phyloP scores from a whole-genome alignment of 2,113 vertebrate species.

The Mus spicilegus region DNA sequence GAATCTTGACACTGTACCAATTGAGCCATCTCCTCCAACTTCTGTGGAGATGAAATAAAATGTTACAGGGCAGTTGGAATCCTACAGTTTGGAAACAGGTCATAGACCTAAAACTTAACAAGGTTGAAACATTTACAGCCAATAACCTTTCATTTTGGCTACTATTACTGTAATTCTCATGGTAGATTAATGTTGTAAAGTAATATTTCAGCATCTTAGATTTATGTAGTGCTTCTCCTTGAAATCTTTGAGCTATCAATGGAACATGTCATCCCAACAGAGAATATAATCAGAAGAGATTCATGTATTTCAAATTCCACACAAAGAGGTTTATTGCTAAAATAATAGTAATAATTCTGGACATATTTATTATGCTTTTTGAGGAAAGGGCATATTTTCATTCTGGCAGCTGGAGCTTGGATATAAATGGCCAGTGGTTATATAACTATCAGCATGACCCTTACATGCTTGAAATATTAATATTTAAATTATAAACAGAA shows the following conservation, averaged over 20 bases:
- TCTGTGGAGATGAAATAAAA: not conserved
- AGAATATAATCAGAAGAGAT: constrained; percentile 28
- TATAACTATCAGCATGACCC: not conserved
- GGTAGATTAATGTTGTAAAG: constrained; percentile 49
- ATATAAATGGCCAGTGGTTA: constrained; percentile 18
- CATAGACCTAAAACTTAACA: constrained; percentile 52
- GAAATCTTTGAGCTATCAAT: constrained; percentile 31
- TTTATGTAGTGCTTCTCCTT: constrained; percentile 40
- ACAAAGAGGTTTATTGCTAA: constrained; percentile 50
- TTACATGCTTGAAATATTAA: constrained; percentile 23
- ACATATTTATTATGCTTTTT: constrained; percentile 21
- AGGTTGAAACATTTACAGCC: constrained; percentile 29
- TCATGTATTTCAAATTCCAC: not conserved
- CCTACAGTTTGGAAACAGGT: constrained; percentile 8
- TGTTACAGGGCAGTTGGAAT: not conserved
- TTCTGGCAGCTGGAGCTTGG: not conserved
- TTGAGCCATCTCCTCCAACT: too few species aligned
- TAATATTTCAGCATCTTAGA: constrained; percentile 57
- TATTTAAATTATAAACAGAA: constrained; percentile 1
- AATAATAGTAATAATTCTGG: constrained; percentile 55
- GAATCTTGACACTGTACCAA: not conserved
- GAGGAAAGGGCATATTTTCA: constrained; percentile 4
- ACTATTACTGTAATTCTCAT: constrained; percentile 37
- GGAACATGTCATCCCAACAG: not conserved
- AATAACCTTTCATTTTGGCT: constrained; percentile 61